A percentile compares a stretch with the other conserved stretches of the same genome.
These are phyloP conservation scores for Sitodiplosis mosellana DNA, from an alignment of 1,140 invertebrate species.

Conservation along the genomic window DNA sequence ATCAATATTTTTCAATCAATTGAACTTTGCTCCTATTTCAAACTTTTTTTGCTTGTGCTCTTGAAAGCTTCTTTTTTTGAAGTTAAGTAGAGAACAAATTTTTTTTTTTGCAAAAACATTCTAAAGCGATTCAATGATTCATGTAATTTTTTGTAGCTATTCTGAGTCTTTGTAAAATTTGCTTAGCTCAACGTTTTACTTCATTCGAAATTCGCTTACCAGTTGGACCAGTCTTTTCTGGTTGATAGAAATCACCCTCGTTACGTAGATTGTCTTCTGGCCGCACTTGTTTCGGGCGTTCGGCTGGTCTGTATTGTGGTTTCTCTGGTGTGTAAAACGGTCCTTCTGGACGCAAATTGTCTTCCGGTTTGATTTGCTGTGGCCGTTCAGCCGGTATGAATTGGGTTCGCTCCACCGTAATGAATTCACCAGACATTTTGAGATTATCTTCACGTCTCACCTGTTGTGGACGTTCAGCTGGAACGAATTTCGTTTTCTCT, in stretches of 20 bases:
- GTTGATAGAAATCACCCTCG: conserved; percentile 35
- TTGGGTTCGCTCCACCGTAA: conserved; percentile 26
- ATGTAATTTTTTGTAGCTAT: too few species aligned
- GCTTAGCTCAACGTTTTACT: conserved; percentile 26
- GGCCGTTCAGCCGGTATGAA: conserved; percentile 27
- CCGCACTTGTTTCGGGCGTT: conserved; percentile 30
- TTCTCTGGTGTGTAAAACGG: conserved; percentile 32
- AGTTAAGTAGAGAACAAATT: too few species aligned
- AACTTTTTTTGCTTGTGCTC: too few species aligned
- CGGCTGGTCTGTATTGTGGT: conserved; percentile 24
- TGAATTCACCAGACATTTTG: conserved; percentile 30
- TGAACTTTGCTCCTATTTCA: too few species aligned
- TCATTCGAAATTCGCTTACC: conserved; percentile 13
- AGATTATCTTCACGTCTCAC: conserved; percentile 33
- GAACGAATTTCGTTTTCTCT: conserved; percentile 16
- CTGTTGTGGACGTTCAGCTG: conserved; percentile 18
- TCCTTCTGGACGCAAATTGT: conserved; percentile 37
- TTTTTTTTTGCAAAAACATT: too few species aligned
- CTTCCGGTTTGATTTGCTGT: conserved; percentile 22
- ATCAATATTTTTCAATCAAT: too few species aligned
- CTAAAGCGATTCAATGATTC: too few species aligned
- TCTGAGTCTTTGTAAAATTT: too few species aligned
- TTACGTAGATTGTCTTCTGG: conserved; percentile 38
- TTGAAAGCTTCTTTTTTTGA: too few species aligned
- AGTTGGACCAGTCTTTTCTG: conserved; percentile 24